These are phyloP conservation scores for Tachystola acroxantha DNA, from an alignment of 2,888 invertebrate genomes.

Conservation along the genomic window DNA sequence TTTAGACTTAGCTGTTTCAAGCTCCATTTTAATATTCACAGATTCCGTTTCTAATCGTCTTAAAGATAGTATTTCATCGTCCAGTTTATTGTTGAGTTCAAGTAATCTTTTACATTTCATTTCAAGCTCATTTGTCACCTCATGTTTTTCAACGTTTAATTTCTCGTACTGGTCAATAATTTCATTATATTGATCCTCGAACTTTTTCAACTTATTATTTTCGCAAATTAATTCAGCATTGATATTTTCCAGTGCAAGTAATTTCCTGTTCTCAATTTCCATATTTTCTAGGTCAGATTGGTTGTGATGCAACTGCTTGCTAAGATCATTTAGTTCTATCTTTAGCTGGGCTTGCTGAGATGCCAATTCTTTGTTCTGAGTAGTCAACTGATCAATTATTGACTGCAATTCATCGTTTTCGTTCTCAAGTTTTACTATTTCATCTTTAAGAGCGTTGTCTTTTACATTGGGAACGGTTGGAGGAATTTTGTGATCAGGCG, in stretches of 20 bases:
- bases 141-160: slow-evolving; percentile 32
- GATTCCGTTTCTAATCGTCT: slow-evolving; percentile 30
- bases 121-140: slow-evolving; percentile 31
- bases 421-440: slow-evolving; percentile 58
- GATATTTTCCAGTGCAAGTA: slow-evolving; percentile 32
- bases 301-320: slow-evolving; percentile 31
- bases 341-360: slow-evolving; percentile 36
- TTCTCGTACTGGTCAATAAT: slow-evolving; percentile 27
- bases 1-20: slow-evolving; percentile 31
- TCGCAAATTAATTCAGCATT: slow-evolving; percentile 29
- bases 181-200: slow-evolving; percentile 33
- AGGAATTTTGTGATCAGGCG: slow-evolving; percentile 22
- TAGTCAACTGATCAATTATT: slow-evolving; percentile 47
- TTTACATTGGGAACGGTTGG: slow-evolving; percentile 12
- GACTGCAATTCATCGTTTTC: slow-evolving; percentile 66
- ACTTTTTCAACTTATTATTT: slow-evolving; percentile 27
- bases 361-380: slow-evolving; percentile 45
- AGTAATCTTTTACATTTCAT: slow-evolving; percentile 16
- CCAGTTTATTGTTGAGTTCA: slow-evolving; percentile 21
- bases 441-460: slow-evolving; percentile 33
- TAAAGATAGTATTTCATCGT: slow-evolving; percentile 29
- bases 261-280: slow-evolving; percentile 33
- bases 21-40: slow-evolving; percentile 32
- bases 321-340: slow-evolving; percentile 43
- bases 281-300: slow-evolving; percentile 29